A percentile compares a stretch with the other conserved stretches of the same genome.
phyloP scores from a whole-genome alignment of 2,888 invertebrate species.

The Invenusta paracnida region DNA sequence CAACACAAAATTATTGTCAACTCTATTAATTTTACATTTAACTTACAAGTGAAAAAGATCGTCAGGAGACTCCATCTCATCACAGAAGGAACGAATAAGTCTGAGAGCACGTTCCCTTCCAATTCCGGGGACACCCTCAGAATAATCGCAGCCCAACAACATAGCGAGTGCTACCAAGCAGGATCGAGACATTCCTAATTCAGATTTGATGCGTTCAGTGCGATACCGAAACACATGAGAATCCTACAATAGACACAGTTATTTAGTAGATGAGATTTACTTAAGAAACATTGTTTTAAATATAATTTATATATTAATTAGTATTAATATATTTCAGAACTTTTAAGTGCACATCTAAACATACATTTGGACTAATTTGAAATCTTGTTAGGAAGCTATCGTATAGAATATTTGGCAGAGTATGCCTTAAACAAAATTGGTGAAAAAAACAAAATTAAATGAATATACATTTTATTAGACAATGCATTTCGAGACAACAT shows the following conservation, averaged over 20 bases:
- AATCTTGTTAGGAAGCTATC: too few species aligned
- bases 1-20: neutral
- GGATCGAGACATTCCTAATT: slow-evolving; percentile 72
- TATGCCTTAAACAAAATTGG: too few species aligned
- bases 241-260: too few species aligned
- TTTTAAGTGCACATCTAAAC: too few species aligned
- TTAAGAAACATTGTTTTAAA: too few species aligned
- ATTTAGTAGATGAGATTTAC: neutral
- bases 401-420: too few species aligned
- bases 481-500: too few species aligned
- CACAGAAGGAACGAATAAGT: neutral
- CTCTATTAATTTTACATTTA: neutral
- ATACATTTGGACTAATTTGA: too few species aligned
- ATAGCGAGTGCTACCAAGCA: slow-evolving; percentile 79
- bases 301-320: too few species aligned
- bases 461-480: too few species aligned
- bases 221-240: slow-evolving; percentile 65
- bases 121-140: slow-evolving; percentile 61
- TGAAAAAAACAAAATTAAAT: too few species aligned
- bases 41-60: neutral
- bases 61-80: neutral
- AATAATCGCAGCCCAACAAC: slow-evolving; percentile 81
- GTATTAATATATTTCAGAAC: too few species aligned
- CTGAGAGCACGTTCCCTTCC: neutral
- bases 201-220: slow-evolving; percentile 67